Base-by-base conservation (phyloP, 2,797 vertebrate species). In the Pelobates cultripes region DNA sequence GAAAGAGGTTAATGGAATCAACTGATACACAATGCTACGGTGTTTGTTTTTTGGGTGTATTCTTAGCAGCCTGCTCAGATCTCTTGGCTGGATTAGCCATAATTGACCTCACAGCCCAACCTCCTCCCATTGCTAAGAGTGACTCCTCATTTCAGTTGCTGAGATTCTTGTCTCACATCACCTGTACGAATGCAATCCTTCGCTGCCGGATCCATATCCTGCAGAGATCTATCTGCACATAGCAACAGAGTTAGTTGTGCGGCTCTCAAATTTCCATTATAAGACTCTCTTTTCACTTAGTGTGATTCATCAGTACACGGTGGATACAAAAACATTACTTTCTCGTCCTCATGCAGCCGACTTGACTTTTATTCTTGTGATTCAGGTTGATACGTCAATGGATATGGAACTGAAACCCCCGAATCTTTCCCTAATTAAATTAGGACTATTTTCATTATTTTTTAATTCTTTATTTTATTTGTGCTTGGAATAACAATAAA, bases 151-250 rank as follows among this genome's bases (percentile, higher is more conserved):
- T 45, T 17, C 17, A 75, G 3, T 55, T n/a, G 55, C 17, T 60
- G 64, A 55, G 61, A 43, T 43, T 63, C 44, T n/a, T 45, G 41
- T 47, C 60, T 82, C 63, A 64, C 74, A 74, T 83, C 53, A 78
- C 81, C 70, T 78, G 53, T 70, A 42, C 17, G 53, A 63, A 63
- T 78, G 8, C n/a, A 78, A 76, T 76, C 60, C 73, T 69, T 43
- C 42, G 12, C 78, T 81, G 70, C 1, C 28, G 1, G 44, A 82
- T 68, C 12, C 43, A 53, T 28, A 75, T 82, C 72, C 85, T 73
- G 79, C 44, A 70, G 70, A 41, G 40, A 70, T 7, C 42, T 85
- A 64, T 68, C 82, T 78, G 28, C 57, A 80, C 86, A 75, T 83
- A 86, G 74, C 81, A 87, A 71, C 75, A 68, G 67, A 15, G 72